Conservation (phyloP, 2,797 vertebrate genomes). For the Serranus cabrilla region DNA sequence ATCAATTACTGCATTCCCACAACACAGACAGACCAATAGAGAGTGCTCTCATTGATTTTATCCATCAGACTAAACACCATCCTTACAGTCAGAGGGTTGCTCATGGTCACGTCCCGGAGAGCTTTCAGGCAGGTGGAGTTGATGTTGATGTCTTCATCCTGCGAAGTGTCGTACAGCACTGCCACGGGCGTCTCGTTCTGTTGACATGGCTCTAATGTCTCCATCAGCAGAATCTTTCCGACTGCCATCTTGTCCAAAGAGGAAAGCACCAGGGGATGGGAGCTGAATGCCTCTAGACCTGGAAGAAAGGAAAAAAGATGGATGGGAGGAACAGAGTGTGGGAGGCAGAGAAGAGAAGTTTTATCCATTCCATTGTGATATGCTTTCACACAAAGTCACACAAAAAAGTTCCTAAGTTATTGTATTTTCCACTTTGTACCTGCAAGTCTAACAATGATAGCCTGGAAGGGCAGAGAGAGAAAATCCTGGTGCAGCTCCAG, state of each 20-base stretch:
- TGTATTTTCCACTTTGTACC: slow-evolving; percentile 80
- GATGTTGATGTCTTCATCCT: slow-evolving; percentile 93
- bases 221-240: slow-evolving; percentile 92
- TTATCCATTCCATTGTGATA: not conserved
- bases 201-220: slow-evolving; percentile 84
- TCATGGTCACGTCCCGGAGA: slow-evolving; percentile 89
- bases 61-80: not conserved
- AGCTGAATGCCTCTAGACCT: slow-evolving; percentile 91
- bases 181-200: slow-evolving; percentile 85
- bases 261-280: slow-evolving; percentile 87
- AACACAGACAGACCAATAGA: not conserved
- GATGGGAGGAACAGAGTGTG: not conserved
- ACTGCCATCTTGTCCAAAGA: slow-evolving; percentile 87
- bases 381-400: not conserved
- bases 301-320: not conserved
- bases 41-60: not conserved
- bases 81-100: slow-evolving; percentile 89
- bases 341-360: not conserved
- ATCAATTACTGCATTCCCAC: not conserved
- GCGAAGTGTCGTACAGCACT: slow-evolving; percentile 94
- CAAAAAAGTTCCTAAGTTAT: not conserved
- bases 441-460: slow-evolving; percentile 92
- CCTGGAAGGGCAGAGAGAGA: slow-evolving; percentile 91
- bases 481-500: slow-evolving; percentile 88
- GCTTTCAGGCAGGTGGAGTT: slow-evolving; percentile 90